Evolutionary conservation across 2,113 vertebrate genomes (phyloP).

Genomic region (Syngnathoides biaculeatus): DNA sequence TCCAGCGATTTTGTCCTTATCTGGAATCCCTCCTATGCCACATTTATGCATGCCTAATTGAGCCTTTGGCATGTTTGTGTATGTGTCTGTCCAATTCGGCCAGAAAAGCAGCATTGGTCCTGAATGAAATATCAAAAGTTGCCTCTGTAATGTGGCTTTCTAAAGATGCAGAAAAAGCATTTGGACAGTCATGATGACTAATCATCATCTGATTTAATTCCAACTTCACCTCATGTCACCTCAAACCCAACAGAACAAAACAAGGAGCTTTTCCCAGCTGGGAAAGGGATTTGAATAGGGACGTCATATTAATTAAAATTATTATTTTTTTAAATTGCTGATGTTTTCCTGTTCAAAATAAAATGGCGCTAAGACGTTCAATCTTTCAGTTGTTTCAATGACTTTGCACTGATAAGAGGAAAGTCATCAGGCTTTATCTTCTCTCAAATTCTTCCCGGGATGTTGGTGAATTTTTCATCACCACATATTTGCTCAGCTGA

Average conservation of each 20-base stretch:
- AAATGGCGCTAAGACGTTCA: constrained; percentile 9
- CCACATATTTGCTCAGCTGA: constrained; percentile 24
- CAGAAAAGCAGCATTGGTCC: constrained; percentile 1
- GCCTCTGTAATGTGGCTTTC: constrained; percentile 7
- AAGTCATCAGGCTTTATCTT: constrained; percentile 27
- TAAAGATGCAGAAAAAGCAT: background rate
- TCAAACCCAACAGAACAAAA: background rate
- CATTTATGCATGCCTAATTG: background rate
- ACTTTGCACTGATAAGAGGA: constrained; percentile 20
- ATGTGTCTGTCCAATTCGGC: background rate
- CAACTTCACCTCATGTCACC: background rate
- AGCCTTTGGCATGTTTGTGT: constrained; percentile 14
- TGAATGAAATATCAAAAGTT: constrained; percentile 13
- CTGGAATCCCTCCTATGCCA: background rate
- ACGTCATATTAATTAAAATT: no score
- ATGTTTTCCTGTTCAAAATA: constrained; percentile 7
- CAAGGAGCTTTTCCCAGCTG: background rate
- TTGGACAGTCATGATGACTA: constrained; percentile 14
- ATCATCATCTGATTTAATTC: background rate
- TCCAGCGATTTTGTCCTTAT: constrained; percentile 15
- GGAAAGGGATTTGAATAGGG: background rate
- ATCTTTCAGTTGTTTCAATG: constrained; percentile 36
- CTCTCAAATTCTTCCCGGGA: constrained; percentile 19
- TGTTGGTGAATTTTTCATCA: constrained; percentile 52
- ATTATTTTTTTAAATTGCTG: no score